phyloP scores from a whole-genome alignment of 2,113 vertebrate species.

The Lepus americanus region DNA sequence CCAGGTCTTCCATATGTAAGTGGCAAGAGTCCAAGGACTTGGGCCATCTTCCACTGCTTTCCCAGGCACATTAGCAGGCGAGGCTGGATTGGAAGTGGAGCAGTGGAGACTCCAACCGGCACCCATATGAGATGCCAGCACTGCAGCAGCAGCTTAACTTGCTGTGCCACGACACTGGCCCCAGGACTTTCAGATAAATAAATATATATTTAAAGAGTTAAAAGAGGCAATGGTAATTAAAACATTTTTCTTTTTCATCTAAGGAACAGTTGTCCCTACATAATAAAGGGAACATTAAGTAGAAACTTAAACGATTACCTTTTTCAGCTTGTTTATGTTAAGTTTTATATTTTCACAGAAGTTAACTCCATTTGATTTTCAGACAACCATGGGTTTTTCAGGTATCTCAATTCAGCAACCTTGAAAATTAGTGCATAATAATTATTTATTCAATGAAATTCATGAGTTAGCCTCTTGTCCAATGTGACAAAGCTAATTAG shows the following conservation, averaged over 20 bases:
- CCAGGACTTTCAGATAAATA: too few relatives aligned
- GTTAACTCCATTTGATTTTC: neutral
- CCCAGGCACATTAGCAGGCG: too few relatives aligned
- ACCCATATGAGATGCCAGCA: too few relatives aligned
- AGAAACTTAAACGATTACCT: slow-evolving; percentile 40
- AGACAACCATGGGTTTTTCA: slow-evolving; percentile 15
- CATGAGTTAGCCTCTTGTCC: neutral
- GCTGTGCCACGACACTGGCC: too few relatives aligned
- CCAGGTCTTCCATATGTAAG: too few relatives aligned
- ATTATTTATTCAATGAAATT: slow-evolving; percentile 32
- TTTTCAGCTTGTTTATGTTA: slow-evolving; percentile 19
- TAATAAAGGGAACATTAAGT: slow-evolving; percentile 46
- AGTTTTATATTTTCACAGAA: too few relatives aligned
- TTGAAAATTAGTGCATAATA: slow-evolving; percentile 18
- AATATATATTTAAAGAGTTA: too few relatives aligned
- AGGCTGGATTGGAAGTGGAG: too few relatives aligned
- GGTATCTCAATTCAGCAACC: neutral
- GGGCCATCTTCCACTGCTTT: too few relatives aligned
- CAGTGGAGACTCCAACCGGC: too few relatives aligned
- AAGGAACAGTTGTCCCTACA: neutral
- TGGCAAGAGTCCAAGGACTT: too few relatives aligned
- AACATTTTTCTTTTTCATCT: slow-evolving; percentile 14
- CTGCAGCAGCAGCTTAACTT: too few relatives aligned
- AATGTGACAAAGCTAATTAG: slow-evolving; percentile 1
- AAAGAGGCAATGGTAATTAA: neutral